Conservation (phyloP, 2,797 vertebrate species). For the Diplodus puntazzo region DNA sequence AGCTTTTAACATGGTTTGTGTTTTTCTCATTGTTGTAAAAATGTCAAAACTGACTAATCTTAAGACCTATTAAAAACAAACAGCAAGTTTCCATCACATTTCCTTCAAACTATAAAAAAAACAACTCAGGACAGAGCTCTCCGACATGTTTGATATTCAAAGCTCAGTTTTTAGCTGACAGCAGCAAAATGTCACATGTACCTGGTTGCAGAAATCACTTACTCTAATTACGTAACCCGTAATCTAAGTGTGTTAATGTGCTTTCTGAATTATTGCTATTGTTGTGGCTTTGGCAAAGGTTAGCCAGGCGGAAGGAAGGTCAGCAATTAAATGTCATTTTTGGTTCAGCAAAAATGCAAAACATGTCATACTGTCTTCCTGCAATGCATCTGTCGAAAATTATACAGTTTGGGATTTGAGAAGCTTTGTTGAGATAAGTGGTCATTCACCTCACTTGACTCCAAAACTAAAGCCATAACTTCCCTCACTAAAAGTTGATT, state of each 20-base stretch:
- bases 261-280: slow-evolving; percentile 72
- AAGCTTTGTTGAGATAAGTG: slow-evolving; percentile 2
- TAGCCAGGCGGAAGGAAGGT: slow-evolving; percentile 30
- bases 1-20: too few species aligned
- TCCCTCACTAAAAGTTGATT: background rate
- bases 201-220: slow-evolving; percentile 55
- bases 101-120: too few species aligned
- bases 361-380: background rate
- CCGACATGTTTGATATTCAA: background rate
- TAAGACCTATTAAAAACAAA: too few species aligned
- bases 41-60: too few species aligned
- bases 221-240: slow-evolving; percentile 68
- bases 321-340: slow-evolving; percentile 44
- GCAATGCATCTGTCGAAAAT: slow-evolving; percentile 8
- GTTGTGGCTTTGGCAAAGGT: slow-evolving; percentile 46
- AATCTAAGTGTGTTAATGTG: slow-evolving; percentile 71
- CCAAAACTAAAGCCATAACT: background rate
- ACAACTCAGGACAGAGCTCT: background rate
- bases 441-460: background rate
- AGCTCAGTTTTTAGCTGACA: slow-evolving; percentile 24
- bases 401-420: slow-evolving; percentile 21
- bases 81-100: too few species aligned
- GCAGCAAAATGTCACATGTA: slow-evolving; percentile 48
- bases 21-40: too few species aligned
- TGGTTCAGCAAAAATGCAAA: slow-evolving; percentile 9